A percentile compares a stretch with the other conserved stretches of the same genome.
These are phyloP conservation scores for Prorops nasuta DNA, from an alignment of 1,140 invertebrate species.

Conservation along the genomic window DNA sequence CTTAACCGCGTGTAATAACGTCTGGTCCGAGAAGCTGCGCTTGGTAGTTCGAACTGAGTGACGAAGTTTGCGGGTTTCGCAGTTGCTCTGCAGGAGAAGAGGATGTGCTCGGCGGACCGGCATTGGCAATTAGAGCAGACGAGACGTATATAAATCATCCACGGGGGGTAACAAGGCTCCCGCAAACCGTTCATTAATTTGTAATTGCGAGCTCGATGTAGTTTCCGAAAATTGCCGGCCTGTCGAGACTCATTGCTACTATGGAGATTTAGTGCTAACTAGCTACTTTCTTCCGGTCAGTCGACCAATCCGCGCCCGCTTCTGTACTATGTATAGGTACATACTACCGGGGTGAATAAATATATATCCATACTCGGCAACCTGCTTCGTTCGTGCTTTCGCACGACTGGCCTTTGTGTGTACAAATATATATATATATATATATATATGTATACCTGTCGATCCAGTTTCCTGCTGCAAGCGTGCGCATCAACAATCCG, in stretches of 20 bases:
- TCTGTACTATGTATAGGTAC: conserved; percentile 1
- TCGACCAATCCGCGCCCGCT: too few relatives aligned
- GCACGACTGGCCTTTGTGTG: conserved; percentile 20
- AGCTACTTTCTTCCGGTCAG: conserved; percentile 30
- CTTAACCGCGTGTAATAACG: too few relatives aligned
- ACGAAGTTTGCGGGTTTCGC: too few relatives aligned
- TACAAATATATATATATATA: too few relatives aligned
- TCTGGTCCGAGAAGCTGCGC: too few relatives aligned
- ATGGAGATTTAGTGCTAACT: conserved; percentile 29
- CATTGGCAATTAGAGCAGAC: conserved; percentile 33
- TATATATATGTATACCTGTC: too few relatives aligned
- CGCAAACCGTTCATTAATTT: conserved; percentile 40
- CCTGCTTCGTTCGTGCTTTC: conserved; percentile 11
- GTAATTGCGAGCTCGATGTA: conserved; percentile 30
- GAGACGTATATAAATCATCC: conserved; percentile 32
- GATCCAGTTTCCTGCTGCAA: conserved; percentile 27
- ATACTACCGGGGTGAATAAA: too few relatives aligned
- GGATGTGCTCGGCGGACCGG: conserved; percentile 10
- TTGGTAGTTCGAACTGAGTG: too few relatives aligned
- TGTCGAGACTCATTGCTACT: conserved; percentile 27
- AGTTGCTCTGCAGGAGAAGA: background rate
- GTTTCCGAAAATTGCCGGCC: conserved; percentile 34
- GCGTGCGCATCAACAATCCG: too few relatives aligned
- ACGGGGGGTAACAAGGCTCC: conserved; percentile 20
- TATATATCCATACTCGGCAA: conserved; percentile 10